Evolutionary conservation across 1,140 invertebrate genomes (phyloP), one percentile per base, ranked within the genome.

Genomic region (Pantala flavescens): DNA sequence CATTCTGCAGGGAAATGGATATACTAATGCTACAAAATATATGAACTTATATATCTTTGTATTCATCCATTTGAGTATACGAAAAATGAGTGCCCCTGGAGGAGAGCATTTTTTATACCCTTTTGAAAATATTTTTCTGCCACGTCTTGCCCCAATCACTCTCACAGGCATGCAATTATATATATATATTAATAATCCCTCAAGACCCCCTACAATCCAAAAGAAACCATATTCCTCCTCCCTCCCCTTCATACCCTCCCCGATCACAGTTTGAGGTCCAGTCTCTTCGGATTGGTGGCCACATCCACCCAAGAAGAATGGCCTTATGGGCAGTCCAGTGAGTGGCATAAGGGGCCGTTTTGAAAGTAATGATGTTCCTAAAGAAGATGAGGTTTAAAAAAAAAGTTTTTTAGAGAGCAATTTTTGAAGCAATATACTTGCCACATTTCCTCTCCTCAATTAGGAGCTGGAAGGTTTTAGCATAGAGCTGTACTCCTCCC

Each of bases 1-100:
- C 49, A 63, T 63, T 63, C 49, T 63, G 49, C 49, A 63, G 49
- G 49, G 49, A 63, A 63, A 63, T 63, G 49, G 49, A 63, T 19
- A 63, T 63, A 63, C 49, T 63, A 63, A 63, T 63, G 49, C 49
- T 63, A 63, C 49, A 63, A 63, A 63, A 63, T 63, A 63, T 63
- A 63, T 63, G 49, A 63, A 63, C 49, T 63, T 63, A 63, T 63
- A 63, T 63, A 63, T 63, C 49, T 63, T 63, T 63, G 49, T 63
- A 63, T 63, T 63, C 49, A 63, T 63, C 49, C 49, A 63, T 63
- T 63, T 63, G 49, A 16, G 49, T 63, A 63, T 63, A 63, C 49
- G 49, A 63, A 63, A 63, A 63, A 63, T 63, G 49, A 63, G 49
- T 63, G 49, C 49, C 49, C 49, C 49, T 63, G 49, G 49, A 63